Evolutionary conservation across 2,113 vertebrate species (phyloP).

Genomic region (Apteryx mantelli): DNA sequence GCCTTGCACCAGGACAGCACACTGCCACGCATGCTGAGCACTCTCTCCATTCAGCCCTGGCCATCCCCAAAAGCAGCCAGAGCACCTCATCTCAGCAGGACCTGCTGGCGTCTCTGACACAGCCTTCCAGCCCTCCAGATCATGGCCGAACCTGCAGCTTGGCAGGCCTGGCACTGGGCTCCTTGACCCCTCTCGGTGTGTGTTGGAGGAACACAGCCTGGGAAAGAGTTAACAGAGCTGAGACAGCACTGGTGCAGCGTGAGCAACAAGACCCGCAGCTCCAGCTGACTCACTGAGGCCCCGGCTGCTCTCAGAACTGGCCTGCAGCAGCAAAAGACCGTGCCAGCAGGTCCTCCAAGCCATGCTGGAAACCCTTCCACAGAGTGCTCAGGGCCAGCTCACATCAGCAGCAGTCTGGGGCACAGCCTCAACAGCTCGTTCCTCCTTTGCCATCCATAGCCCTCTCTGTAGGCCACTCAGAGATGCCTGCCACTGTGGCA

Average conservation of each 20-base stretch:
- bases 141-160: background rate
- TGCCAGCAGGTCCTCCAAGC: conserved; percentile 10
- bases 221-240: background rate
- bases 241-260: accelerated
- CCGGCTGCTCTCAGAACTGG: background rate
- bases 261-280: background rate
- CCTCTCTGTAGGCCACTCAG: background rate
- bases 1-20: accelerated
- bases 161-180: background rate
- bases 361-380: background rate
- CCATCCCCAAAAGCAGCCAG: accelerated
- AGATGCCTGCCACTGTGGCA: background rate
- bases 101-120: background rate
- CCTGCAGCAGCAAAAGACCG: background rate
- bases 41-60: background rate
- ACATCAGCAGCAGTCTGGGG: background rate
- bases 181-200: accelerated
- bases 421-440: background rate
- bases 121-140: background rate
- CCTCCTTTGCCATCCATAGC: background rate
- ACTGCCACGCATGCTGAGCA: background rate
- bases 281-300: background rate
- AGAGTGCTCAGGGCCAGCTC: accelerated
- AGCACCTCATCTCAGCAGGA: background rate
- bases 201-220: background rate